Base-by-base conservation (phyloP, 2,113 vertebrate genomes). In the Myotis yumanensis region DNA sequence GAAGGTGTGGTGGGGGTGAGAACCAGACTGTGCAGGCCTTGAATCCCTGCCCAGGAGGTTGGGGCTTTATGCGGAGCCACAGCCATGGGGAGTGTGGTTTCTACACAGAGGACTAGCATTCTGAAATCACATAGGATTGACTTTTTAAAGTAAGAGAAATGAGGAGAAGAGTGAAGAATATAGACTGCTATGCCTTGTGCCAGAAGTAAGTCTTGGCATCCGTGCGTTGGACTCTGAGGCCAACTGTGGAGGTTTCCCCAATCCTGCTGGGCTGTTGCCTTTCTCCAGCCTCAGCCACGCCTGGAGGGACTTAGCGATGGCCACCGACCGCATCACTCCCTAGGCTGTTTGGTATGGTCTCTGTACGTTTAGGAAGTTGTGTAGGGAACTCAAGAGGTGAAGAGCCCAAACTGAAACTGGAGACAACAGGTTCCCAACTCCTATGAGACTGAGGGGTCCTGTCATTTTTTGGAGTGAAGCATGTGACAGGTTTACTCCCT, bases 221-320 rank as follows among this genome's bases (percentile, higher is more conserved):
- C 3, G 89, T 71, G 68, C 28, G 40, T 84, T 17, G 0, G 97
- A 66, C 89, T 97, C 81, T 0, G 3, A 96, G 97, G 89, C 68
- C 0, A 48, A 32, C 69, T 96, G 72, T 82, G 77, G 97, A 93
- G 96, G 96, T 25, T 76, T 92, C 95, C 93, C 95, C 37, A 0
- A 11, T 0, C 2, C 0, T 0, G 2, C 48, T 85, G 51, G 11
- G 14, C 51, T 1, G 1, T 30, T 43, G 96, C 86, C 95, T 87
- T 72, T 35, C 89, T 62, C 77, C 62, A 92, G 89, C 82, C 87
- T 72, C 51, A 0, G 81, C 72, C 1, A 35, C 81, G 95, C 71
- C 92, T 93, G 9, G 17, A 94, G 93, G 96, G 84, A 90, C 69
- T 94, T 14, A 9, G 92, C 91, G 94, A 64, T 20, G 92, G 90